Evolutionary conservation across 2,888 invertebrate genomes (phyloP).

Genomic region (Melinopterus prodromus): DNA sequence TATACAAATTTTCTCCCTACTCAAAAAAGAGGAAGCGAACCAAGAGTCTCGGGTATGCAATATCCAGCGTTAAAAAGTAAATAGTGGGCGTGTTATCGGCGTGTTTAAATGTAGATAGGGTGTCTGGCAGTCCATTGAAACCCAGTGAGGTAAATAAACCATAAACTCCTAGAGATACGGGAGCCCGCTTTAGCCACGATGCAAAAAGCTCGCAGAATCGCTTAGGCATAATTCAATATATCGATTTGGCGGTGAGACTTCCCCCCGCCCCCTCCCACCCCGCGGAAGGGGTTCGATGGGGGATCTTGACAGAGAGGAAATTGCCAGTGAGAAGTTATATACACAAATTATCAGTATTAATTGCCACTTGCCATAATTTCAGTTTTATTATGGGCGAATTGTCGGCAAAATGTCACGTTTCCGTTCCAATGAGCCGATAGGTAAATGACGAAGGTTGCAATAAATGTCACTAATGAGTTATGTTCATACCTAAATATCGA

Average conservation of each 20-base stretch:
- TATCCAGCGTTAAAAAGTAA: neutral
- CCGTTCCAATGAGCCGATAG: neutral
- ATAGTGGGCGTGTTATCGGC: neutral
- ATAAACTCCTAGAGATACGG: neutral
- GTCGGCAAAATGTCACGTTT: neutral
- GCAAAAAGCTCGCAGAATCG: neutral
- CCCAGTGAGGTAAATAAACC: neutral
- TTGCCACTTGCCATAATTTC: neutral
- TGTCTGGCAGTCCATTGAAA: neutral
- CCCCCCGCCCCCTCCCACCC: neutral
- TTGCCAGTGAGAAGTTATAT: neutral
- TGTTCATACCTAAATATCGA: neutral
- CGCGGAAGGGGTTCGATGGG: neutral
- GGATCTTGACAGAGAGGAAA: neutral
- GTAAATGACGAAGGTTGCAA: neutral
- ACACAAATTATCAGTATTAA: conserved; percentile 4
- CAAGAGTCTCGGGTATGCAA: neutral
- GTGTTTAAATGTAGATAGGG: neutral
- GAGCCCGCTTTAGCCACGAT: neutral
- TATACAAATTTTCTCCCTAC: neutral
- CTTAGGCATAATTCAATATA: conserved; percentile 4
- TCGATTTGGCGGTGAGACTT: neutral
- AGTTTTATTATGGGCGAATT: neutral
- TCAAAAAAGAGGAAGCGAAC: neutral
- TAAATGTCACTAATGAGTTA: neutral